A percentile compares a stretch with the other conserved stretches of the same genome.
phyloP scores from a whole-genome alignment of 30 jellyfish, hydroid and myxozoan species.

The Phacellophora camtschatica region DNA sequence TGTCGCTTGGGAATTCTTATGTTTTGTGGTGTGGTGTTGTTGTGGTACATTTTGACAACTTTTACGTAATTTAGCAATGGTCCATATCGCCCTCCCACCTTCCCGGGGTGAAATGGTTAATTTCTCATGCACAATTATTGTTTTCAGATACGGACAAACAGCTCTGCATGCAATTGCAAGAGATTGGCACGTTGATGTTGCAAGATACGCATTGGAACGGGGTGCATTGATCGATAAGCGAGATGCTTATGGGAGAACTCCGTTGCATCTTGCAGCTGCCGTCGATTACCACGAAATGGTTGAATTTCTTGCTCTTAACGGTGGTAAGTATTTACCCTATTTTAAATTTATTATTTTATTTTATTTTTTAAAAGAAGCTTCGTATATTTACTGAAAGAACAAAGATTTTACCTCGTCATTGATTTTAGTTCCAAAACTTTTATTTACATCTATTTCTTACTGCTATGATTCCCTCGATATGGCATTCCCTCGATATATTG shows the following conservation, averaged over 20 bases:
- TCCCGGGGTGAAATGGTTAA: too few relatives aligned
- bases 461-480: too few relatives aligned
- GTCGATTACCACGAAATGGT: slow-evolving; percentile 72
- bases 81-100: neutral
- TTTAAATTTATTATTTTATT: neutral
- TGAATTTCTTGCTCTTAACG: slow-evolving; percentile 60
- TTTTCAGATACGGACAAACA: slow-evolving; percentile 78
- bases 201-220: slow-evolving; percentile 37
- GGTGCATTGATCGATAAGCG: slow-evolving; percentile 66
- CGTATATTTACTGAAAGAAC: too few relatives aligned
- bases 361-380: too few relatives aligned
- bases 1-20: too few relatives aligned
- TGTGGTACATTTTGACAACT: too few relatives aligned
- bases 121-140: too few relatives aligned
- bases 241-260: slow-evolving; percentile 79
- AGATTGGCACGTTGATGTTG: slow-evolving; percentile 87
- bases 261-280: slow-evolving; percentile 79
- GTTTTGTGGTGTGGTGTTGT: too few relatives aligned
- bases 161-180: slow-evolving; percentile 72
- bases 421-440: too few relatives aligned
- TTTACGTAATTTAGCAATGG: neutral
- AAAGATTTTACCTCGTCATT: too few relatives aligned
- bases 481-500: too few relatives aligned
- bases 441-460: too few relatives aligned
- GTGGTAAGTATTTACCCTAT: slow-evolving; percentile 38